Conservation (phyloP, 2,888 invertebrate genomes). For the Invenusta paracnida region DNA sequence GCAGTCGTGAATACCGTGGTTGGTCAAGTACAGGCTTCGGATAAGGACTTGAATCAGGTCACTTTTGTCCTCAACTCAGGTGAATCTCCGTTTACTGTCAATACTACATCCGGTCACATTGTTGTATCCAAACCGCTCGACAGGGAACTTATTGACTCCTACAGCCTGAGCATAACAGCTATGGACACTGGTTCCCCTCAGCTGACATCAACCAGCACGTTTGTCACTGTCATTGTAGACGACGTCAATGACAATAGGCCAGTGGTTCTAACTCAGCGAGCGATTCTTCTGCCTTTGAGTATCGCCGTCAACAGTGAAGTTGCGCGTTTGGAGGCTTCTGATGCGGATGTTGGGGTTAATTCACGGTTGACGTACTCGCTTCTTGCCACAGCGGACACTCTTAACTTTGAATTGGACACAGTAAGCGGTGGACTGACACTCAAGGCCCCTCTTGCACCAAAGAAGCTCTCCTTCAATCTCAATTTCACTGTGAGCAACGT, state of each 20-base stretch:
- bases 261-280: not conserved
- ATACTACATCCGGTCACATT: not conserved
- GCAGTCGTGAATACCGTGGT: conserved; percentile 81
- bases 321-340: not conserved
- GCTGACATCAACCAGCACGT: conserved; percentile 66
- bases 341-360: conserved; percentile 19
- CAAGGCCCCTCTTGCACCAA: not conserved
- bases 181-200: conserved; percentile 72
- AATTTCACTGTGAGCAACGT: not conserved
- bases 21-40: conserved; percentile 81
- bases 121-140: conserved; percentile 65
- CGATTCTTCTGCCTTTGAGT: conserved; percentile 27
- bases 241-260: conserved; percentile 82
- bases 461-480: not conserved
- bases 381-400: not conserved
- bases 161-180: conserved; percentile 77
- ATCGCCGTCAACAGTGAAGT: not conserved
- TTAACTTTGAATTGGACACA: not conserved
- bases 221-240: conserved; percentile 74
- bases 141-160: conserved; percentile 73
- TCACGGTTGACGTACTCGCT: conserved; percentile 32
- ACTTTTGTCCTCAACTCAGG: not conserved
- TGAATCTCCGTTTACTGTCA: not conserved
- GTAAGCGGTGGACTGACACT: not conserved
- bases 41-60: conserved; percentile 71